A percentile compares a stretch with the other conserved stretches of the same genome.
Conservation (phyloP, 1,140 invertebrate genomes). For the Bombus impatiens region DNA sequence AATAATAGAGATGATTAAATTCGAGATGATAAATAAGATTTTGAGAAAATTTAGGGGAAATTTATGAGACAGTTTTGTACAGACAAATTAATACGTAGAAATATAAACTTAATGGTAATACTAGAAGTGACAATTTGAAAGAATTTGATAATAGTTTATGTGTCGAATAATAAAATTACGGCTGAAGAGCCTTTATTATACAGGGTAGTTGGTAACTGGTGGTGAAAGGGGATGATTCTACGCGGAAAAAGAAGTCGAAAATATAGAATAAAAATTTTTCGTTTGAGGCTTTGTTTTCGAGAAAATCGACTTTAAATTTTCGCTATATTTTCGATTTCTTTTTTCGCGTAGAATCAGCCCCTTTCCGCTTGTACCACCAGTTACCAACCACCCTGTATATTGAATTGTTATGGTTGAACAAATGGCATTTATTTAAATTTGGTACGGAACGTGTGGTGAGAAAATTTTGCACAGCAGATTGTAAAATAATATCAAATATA, state of each 20-base stretch:
- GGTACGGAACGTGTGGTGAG: too few relatives aligned
- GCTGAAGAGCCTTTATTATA: neutral
- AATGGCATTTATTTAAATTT: neutral
- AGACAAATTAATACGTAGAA: neutral
- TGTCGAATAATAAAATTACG: neutral
- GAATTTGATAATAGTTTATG: neutral
- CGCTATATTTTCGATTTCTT: too few relatives aligned
- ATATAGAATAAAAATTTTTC: too few relatives aligned
- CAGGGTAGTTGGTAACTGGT: too few relatives aligned
- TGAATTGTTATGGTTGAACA: neutral
- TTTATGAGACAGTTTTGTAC: neutral
- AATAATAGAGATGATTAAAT: neutral
- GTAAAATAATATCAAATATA: too few relatives aligned
- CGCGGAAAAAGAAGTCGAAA: too few relatives aligned
- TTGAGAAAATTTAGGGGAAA: neutral
- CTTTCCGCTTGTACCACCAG: too few relatives aligned
- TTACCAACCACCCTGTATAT: neutral
- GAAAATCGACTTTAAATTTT: too few relatives aligned
- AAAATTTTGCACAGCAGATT: too few relatives aligned
- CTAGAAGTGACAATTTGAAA: neutral
- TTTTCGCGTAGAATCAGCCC: too few relatives aligned
- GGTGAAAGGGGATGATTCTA: too few relatives aligned
- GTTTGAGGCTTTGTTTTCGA: too few relatives aligned
- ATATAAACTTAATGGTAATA: neutral
- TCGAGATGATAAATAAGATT: neutral